These are phyloP conservation scores for Pelochelys cantorii DNA, from an alignment of 2,797 vertebrate genomes.

Conservation along the genomic window DNA sequence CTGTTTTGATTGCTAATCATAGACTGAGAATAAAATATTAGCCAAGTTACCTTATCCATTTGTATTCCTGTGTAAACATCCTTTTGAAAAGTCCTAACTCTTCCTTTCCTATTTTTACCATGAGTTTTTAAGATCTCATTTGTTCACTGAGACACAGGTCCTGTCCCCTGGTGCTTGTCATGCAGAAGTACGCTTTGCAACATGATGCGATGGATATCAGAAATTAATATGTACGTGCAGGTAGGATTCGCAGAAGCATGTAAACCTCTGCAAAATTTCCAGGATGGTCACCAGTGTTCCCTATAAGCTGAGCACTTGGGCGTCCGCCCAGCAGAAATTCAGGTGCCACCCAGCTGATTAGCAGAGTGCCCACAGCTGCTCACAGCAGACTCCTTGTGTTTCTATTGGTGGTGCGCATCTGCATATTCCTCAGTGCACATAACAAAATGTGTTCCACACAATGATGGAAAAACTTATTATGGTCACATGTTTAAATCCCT, in stretches of 20 bases:
- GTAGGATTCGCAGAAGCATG: not conserved
- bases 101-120: not conserved
- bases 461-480: not conserved
- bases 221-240: not conserved
- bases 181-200: not conserved
- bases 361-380: too few relatives aligned
- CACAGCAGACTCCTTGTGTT: too few relatives aligned
- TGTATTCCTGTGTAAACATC: not conserved
- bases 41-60: rapidly evolving
- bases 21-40: not conserved
- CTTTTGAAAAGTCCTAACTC: not conserved
- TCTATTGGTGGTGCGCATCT: too few relatives aligned
- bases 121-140: not conserved
- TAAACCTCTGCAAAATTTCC: not conserved
- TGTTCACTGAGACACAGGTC: not conserved
- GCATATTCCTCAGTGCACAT: too few relatives aligned
- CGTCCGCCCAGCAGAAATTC: too few relatives aligned
- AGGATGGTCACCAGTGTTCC: not conserved
- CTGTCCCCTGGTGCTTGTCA: not conserved
- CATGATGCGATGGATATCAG: not conserved
- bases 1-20: not conserved
- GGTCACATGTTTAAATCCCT: not conserved
- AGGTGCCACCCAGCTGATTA: too few relatives aligned
- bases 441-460: too few relatives aligned
- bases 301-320: too few relatives aligned